phyloP scores from a whole-genome alignment of 2,888 invertebrate species.

The Caenorhabditis sp. region DNA sequence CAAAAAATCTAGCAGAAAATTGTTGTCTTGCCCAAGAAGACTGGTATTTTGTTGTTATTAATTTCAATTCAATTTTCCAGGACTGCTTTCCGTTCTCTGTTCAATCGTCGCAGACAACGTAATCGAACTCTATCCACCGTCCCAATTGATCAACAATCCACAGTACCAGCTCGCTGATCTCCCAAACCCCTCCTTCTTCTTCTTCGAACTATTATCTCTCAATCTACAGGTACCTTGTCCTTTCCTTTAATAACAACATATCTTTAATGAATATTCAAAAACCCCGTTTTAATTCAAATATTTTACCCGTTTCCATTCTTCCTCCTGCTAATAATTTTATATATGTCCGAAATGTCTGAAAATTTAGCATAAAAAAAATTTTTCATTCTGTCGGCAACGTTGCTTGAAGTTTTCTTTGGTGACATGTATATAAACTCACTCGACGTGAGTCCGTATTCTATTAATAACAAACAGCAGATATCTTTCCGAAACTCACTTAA shows the following conservation, averaged over 20 bases:
- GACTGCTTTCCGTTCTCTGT: slow-evolving; percentile 14
- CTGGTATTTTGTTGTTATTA: too few species aligned
- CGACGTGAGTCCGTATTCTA: too few species aligned
- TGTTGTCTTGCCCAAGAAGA: too few species aligned
- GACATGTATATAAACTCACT: too few species aligned
- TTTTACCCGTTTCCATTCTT: neutral
- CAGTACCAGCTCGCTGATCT: neutral
- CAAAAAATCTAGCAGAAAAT: too few species aligned
- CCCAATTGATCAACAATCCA: neutral
- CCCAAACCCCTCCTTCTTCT: too few species aligned
- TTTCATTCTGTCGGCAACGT: neutral
- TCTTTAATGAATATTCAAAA: neutral
- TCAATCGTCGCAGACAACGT: slow-evolving; percentile 15
- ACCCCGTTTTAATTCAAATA: neutral
- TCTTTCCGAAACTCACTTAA: too few species aligned
- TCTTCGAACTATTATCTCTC: too few species aligned
- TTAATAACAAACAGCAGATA: too few species aligned
- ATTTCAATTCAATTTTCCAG: slow-evolving; percentile 10
- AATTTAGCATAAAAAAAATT: neutral
- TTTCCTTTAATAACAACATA: neutral
- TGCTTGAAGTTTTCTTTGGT: too few species aligned
- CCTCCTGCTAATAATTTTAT: neutral
- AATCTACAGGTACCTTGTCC: too few species aligned
- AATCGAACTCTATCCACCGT: slow-evolving; percentile 8
- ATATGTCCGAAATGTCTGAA: neutral